Conservation (phyloP, 2,797 vertebrate species). For the Periophthalmus magnuspinnatus region DNA sequence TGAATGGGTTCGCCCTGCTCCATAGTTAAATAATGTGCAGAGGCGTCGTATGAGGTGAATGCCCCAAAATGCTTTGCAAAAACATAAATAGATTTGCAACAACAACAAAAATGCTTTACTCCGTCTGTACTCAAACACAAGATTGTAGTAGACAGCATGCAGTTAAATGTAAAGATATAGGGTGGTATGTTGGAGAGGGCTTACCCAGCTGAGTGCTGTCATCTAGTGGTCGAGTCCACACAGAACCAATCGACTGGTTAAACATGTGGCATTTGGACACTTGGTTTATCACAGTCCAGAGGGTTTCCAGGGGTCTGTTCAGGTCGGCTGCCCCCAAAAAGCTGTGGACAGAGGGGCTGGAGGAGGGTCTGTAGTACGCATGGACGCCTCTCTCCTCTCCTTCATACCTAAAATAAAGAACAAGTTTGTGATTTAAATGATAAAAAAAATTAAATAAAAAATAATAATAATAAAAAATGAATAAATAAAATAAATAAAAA, state of each 20-base stretch:
- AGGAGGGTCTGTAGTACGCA: constrained; percentile 87
- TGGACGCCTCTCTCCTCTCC: constrained; percentile 86
- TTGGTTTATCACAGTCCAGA: constrained; percentile 88
- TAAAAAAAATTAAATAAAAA: too few species aligned
- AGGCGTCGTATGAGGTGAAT: constrained; percentile 20
- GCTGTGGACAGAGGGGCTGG: constrained; percentile 84
- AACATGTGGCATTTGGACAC: constrained; percentile 87
- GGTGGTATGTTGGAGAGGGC: background rate
- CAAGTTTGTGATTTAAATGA: background rate
- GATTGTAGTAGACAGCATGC: background rate
- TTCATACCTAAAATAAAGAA: constrained; percentile 77
- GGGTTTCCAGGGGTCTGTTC: constrained; percentile 77
- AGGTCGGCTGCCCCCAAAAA: constrained; percentile 90
- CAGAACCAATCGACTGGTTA: constrained; percentile 83
- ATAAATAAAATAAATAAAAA: too few species aligned
- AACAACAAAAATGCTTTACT: constrained; percentile 28
- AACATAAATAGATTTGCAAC: constrained; percentile 43
- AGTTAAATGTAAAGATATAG: background rate
- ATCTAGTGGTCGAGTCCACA: constrained; percentile 87
- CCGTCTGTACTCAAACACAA: constrained; percentile 8
- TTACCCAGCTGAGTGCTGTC: constrained; percentile 91
- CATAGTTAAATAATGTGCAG: constrained; percentile 37
- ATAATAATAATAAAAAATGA: too few species aligned
- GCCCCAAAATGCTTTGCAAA: constrained; percentile 28
- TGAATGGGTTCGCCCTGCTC: constrained; percentile 34